Conservation (phyloP, 2,888 invertebrate species). For the Trachelus stipa region DNA sequence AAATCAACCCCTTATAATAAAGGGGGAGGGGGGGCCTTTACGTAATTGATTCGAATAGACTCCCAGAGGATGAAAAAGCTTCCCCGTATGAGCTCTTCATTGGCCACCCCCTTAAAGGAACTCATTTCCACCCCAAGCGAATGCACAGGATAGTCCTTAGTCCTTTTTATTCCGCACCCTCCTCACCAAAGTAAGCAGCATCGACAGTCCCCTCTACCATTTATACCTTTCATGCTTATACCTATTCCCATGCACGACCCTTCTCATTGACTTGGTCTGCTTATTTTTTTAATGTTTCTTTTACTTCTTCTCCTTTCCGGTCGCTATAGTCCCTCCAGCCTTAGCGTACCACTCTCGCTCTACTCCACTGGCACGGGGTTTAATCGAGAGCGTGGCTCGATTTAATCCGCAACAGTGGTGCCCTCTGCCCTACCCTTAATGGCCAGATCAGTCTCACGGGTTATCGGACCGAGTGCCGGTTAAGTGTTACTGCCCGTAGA, state of each 20-base stretch:
- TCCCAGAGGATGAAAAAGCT: background rate
- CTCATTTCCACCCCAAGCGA: background rate
- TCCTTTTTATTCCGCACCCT: background rate
- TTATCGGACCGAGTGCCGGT: background rate
- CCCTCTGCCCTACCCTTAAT: background rate
- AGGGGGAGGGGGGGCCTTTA: no score
- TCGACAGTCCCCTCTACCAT: background rate
- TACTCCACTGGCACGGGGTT: background rate
- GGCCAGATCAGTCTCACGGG: background rate
- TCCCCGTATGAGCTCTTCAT: background rate
- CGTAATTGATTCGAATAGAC: background rate
- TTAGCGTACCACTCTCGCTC: background rate
- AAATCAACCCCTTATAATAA: background rate
- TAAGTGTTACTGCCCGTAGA: conserved; percentile 3
- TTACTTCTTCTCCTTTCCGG: background rate
- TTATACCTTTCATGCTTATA: background rate
- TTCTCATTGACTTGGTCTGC: background rate
- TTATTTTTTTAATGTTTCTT: background rate
- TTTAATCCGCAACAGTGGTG: background rate
- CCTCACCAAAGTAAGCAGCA: background rate
- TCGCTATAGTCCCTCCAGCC: background rate
- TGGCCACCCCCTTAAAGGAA: background rate
- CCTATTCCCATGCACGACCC: background rate
- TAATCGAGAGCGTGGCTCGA: background rate
- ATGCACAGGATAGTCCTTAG: background rate